phyloP scores from a whole-genome alignment of 2,888 invertebrate genomes.

The Neoaliturus tenellus region DNA sequence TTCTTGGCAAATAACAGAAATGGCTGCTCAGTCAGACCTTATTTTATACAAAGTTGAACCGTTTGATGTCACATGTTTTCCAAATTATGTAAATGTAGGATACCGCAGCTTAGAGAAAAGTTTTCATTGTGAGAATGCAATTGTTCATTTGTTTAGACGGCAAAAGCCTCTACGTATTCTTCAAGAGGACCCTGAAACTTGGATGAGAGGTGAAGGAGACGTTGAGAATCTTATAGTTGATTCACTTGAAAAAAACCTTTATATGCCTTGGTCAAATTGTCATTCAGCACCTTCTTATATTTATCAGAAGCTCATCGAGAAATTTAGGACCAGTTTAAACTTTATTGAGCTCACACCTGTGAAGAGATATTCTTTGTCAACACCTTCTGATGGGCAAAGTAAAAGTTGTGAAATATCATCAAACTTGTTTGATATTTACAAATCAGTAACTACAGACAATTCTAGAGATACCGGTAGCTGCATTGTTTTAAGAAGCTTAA shows the following conservation, averaged over 20 bases:
- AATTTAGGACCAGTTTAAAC: neutral
- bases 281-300: neutral
- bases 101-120: constrained; percentile 72
- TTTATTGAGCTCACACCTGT: neutral
- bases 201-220: neutral
- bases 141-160: constrained; percentile 70
- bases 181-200: neutral
- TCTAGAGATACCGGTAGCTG: neutral
- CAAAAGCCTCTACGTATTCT: constrained; percentile 9
- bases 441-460: neutral
- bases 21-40: constrained; percentile 75
- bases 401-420: neutral
- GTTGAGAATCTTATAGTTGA: neutral
- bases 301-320: neutral
- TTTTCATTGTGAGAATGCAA: constrained; percentile 70
- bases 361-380: neutral
- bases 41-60: constrained; percentile 71
- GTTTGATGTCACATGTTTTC: constrained; percentile 70
- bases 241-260: neutral
- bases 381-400: neutral
- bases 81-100: constrained; percentile 73
- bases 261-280: neutral
- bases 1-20: constrained; percentile 76
- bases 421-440: neutral
- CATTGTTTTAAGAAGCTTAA: neutral